Percentiles rank a stretch among this genome's conserved stretches.
Evolutionary conservation across 2,113 vertebrate genomes (phyloP).

Genomic region (Naja naja): DNA sequence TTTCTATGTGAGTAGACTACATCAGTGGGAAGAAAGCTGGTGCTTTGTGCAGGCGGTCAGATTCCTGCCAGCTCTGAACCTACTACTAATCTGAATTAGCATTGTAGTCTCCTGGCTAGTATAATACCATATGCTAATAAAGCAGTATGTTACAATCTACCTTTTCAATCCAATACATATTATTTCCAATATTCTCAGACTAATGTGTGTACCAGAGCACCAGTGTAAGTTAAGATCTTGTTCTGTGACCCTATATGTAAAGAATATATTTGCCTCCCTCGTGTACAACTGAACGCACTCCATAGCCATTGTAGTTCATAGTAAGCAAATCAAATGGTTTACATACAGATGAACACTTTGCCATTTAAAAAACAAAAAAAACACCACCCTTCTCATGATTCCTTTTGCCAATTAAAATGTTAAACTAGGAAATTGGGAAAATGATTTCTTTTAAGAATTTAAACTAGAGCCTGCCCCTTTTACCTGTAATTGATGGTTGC

Average conservation of each 20-base stretch:
- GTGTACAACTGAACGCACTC: neutral
- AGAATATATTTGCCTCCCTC: neutral
- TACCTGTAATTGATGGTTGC: constrained; percentile 81
- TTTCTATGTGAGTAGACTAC: neutral
- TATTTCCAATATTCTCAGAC: neutral
- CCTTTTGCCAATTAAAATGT: neutral
- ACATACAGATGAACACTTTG: neutral
- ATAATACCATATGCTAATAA: neutral
- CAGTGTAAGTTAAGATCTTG: neutral
- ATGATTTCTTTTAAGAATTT: neutral
- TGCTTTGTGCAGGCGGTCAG: neutral
- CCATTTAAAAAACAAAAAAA: neutral
- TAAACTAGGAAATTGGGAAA: neutral
- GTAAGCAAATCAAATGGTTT: neutral
- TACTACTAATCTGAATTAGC: neutral
- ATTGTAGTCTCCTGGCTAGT: neutral
- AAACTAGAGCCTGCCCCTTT: neutral
- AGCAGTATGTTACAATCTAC: neutral
- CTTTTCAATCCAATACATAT: neutral
- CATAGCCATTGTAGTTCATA: neutral
- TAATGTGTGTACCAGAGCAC: neutral
- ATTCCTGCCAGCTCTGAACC: neutral
- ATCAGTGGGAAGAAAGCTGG: neutral
- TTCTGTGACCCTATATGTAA: neutral
- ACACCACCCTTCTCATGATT: neutral